These are phyloP conservation scores for Trichonephila clavata DNA, from an alignment of 1,140 invertebrate genomes.

Conservation along the genomic window DNA sequence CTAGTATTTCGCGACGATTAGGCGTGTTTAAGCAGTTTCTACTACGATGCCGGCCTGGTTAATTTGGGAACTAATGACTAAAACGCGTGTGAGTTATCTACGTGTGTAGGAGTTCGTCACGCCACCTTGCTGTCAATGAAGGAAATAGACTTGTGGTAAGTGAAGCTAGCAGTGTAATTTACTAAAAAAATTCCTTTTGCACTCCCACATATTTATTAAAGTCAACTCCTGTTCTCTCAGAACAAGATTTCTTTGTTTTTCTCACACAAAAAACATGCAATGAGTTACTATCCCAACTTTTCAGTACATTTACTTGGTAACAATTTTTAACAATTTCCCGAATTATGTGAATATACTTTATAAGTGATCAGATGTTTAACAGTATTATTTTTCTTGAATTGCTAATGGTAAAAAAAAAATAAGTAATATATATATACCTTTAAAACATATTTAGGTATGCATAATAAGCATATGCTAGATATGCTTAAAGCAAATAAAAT, in stretches of 20 bases:
- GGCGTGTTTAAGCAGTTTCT: constrained; percentile 2
- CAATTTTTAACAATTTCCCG: too few relatives aligned
- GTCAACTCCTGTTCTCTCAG: neutral
- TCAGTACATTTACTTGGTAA: neutral
- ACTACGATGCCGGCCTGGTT: constrained; percentile 11
- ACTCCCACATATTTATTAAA: neutral
- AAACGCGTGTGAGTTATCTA: constrained; percentile 30
- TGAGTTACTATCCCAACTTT: neutral
- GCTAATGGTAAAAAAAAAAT: too few relatives aligned
- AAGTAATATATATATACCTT: too few relatives aligned
- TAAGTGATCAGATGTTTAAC: too few relatives aligned
- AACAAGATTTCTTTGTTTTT: neutral
- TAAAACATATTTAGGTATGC: too few relatives aligned
- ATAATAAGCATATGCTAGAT: too few relatives aligned
- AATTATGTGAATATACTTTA: too few relatives aligned
- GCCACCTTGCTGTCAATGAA: constrained; percentile 29
- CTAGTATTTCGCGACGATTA: constrained; percentile 17
- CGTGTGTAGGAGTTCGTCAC: constrained; percentile 34
- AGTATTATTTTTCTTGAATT: too few relatives aligned
- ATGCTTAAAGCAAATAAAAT: too few relatives aligned
- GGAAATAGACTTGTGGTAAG: neutral
- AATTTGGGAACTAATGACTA: constrained; percentile 17
- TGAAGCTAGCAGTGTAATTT: constrained; percentile 1
- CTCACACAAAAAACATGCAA: neutral
- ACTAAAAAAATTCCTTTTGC: neutral